A percentile compares a stretch with the other conserved stretches of the same genome.
These are phyloP conservation scores for Tychaedon coryphoeus DNA, from an alignment of 2,113 vertebrate genomes.

Conservation along the genomic window DNA sequence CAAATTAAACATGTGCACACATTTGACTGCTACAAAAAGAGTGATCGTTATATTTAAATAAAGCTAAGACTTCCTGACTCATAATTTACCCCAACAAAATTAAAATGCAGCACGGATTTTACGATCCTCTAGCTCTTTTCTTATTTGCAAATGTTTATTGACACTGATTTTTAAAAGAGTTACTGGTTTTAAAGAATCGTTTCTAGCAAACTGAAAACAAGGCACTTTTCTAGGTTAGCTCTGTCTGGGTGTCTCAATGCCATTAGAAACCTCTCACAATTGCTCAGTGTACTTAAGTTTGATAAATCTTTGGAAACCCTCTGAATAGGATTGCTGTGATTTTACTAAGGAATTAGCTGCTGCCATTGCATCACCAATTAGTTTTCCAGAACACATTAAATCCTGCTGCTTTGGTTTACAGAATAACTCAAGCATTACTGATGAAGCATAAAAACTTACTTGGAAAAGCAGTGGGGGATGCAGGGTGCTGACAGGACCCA, in stretches of 20 bases:
- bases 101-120: neutral
- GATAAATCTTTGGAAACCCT: slow-evolving; percentile 79
- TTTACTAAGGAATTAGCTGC: slow-evolving; percentile 89
- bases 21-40: neutral
- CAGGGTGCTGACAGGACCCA: slow-evolving; percentile 86
- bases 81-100: neutral
- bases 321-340: slow-evolving; percentile 87
- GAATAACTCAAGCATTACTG: slow-evolving; percentile 90
- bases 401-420: slow-evolving; percentile 88
- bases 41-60: neutral
- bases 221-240: slow-evolving; percentile 48
- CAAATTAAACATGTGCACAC: neutral
- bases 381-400: slow-evolving; percentile 89
- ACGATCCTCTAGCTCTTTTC: neutral
- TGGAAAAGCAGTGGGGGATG: slow-evolving; percentile 87
- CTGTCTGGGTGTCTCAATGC: slow-evolving; percentile 61
- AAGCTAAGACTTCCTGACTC: neutral
- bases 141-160: slow-evolving; percentile 50
- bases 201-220: slow-evolving; percentile 66
- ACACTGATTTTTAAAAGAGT: slow-evolving; percentile 48
- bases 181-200: slow-evolving; percentile 54
- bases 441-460: slow-evolving; percentile 97
- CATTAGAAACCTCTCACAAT: slow-evolving; percentile 73
- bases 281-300: slow-evolving; percentile 73
- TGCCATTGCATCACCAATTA: slow-evolving; percentile 92